Conservation (phyloP, 1,140 invertebrate genomes). For the Sycophaga agraensis region DNA sequence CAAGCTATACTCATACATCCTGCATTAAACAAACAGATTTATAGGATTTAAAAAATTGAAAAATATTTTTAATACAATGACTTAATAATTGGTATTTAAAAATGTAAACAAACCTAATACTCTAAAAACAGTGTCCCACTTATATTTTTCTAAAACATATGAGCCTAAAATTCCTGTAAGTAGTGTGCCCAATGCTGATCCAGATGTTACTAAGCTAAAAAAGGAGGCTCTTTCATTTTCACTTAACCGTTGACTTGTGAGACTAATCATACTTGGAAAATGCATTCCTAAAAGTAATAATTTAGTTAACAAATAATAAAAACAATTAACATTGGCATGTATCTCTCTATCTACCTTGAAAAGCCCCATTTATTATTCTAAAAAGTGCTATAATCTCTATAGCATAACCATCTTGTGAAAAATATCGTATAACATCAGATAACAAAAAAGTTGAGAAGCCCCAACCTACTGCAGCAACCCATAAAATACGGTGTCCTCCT, state of each 20-base stretch:
- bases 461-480: slow-evolving; percentile 68
- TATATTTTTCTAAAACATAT: slow-evolving; percentile 66
- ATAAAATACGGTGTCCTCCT: slow-evolving; percentile 70
- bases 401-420: slow-evolving; percentile 60
- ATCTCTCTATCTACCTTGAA: slow-evolving; percentile 60
- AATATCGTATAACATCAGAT: slow-evolving; percentile 65
- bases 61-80: no score
- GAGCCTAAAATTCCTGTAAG: slow-evolving; percentile 72
- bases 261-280: slow-evolving; percentile 73
- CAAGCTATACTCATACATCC: slow-evolving; percentile 61
- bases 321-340: not conserved
- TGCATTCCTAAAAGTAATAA: slow-evolving; percentile 60
- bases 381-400: slow-evolving; percentile 65
- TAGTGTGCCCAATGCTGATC: slow-evolving; percentile 66
- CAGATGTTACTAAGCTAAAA: slow-evolving; percentile 70
- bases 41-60: not conserved
- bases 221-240: slow-evolving; percentile 70
- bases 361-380: slow-evolving; percentile 67
- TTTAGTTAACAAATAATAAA: slow-evolving; percentile 9
- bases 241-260: slow-evolving; percentile 68
- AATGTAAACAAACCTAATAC: slow-evolving; percentile 60
- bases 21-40: slow-evolving; percentile 34
- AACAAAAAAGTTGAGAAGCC: slow-evolving; percentile 68
- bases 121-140: slow-evolving; percentile 71
- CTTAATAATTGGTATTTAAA: no score